Conservation (phyloP, 2,113 vertebrate species). For the human region DNA sequence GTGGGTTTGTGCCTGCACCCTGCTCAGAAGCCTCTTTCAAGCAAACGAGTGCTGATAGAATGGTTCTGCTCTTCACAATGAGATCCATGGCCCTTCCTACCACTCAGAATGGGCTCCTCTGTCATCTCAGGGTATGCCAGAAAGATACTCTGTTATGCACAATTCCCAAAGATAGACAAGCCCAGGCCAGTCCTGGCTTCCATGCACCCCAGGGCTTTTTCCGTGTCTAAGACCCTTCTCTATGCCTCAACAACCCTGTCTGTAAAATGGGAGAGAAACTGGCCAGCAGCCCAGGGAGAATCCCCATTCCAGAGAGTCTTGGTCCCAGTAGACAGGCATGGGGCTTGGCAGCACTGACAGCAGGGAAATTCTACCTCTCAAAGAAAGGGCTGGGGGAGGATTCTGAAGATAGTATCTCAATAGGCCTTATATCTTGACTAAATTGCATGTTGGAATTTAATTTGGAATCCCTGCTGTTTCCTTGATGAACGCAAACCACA, state of each 20-base stretch:
- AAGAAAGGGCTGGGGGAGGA: not conserved
- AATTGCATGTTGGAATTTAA: conserved; percentile 63
- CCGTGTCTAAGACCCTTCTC: not conserved
- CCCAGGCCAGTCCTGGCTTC: too few relatives aligned
- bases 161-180: not conserved
- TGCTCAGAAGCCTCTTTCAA: not conserved
- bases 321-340: not conserved
- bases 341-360: fast-evolving
- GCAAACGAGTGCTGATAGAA: not conserved
- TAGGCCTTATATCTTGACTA: conserved; percentile 37
- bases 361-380: not conserved
- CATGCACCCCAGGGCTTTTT: not conserved
- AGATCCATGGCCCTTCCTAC: not conserved
- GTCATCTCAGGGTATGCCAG: not conserved
- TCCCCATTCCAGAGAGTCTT: not conserved
- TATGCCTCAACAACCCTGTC: not conserved
- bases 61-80: not conserved
- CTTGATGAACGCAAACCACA: conserved; percentile 62
- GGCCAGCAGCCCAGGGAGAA: not conserved
- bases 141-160: not conserved
- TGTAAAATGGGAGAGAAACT: not conserved
- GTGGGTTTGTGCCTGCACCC: too few relatives aligned
- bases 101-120: not conserved
- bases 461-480: conserved; percentile 67
- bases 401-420: not conserved